Conservation (phyloP, 2,888 invertebrate species). For the Clunio marinus region DNA sequence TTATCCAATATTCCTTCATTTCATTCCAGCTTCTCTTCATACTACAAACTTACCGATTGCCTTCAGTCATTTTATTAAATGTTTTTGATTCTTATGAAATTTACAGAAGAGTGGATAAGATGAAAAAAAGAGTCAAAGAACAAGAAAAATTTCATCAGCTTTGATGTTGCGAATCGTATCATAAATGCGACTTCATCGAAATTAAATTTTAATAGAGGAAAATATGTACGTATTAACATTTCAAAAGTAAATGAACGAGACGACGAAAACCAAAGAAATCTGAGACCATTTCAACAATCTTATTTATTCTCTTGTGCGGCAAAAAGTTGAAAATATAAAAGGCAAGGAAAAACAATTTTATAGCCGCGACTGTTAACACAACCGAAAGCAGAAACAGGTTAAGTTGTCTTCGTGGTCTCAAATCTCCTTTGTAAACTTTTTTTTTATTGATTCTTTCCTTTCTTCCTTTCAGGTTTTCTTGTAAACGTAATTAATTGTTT, state of each 20-base stretch:
- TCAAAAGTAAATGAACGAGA: background rate
- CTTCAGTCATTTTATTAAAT: conserved; percentile 16
- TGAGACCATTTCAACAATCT: conserved; percentile 37
- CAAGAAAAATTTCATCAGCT: background rate
- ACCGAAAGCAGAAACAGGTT: conserved; percentile 27
- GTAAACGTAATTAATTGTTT: conserved; percentile 38
- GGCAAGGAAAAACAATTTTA: conserved; percentile 33
- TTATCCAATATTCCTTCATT: conserved; percentile 17
- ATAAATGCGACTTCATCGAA: background rate
- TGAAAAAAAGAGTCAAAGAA: background rate
- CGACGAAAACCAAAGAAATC: conserved; percentile 31
- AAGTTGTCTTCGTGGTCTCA: background rate
- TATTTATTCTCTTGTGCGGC: conserved; percentile 16
- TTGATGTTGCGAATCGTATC: background rate
- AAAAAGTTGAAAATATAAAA: conserved; percentile 9
- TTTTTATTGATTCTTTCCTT: conserved; percentile 22
- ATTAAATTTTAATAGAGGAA: background rate
- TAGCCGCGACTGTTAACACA: conserved; percentile 35
- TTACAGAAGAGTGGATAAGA: too few species aligned
- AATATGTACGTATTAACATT: too few species aligned
- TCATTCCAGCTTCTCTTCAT: conserved; percentile 12
- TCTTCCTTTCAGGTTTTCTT: background rate
- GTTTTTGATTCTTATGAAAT: background rate
- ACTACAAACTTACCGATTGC: background rate
- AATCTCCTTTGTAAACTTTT: conserved; percentile 5